Base-by-base conservation (phyloP, 2,797 vertebrate species). In the Fratercula arctica region DNA sequence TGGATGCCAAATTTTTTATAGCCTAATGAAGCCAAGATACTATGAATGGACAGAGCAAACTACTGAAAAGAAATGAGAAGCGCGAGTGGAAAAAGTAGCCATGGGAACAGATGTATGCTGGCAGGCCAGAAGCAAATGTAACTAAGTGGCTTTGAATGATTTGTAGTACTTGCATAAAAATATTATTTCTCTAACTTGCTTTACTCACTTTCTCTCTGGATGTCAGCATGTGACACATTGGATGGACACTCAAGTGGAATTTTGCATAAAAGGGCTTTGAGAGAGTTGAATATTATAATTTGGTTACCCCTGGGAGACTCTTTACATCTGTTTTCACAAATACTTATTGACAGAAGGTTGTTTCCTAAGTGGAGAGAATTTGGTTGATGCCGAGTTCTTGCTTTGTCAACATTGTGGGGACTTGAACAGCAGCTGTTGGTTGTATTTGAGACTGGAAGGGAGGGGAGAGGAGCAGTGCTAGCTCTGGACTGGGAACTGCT, bases 51-150 rank as follows among this genome's bases (percentile, higher is more conserved):
- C 75, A 80, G 53, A 85, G 78, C 19, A 92, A 94, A 94, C 57
- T 72, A 19, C 43, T 57, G 86, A 64, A 83, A 90, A 93, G 87
- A 77, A 90, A 46, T 46, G 28, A 85, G 56, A 74, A 82, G 41
- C 4, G 2, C 16, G 26, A 89, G 75, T 59, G n/a, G 81, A 57
- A 87, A 67, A 93, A 83, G 87, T 80, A 93, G 53, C 72, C 78
- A 61, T 90, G 89, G 84, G 88, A 96, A 90, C 86, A 95, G 93
- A 90, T 69, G 72, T 77, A 72, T 3, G 3, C 33, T 94, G 83
- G 50, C 31, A 61, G 75, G 63, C 45, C 72, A 80, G 83, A 77
- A 92, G 53, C 20, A 83, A 74, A 87, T 59, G 37, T 63, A 76
- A 64, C 68, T 57, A 87, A 60, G 53, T 33, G 19, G 23, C 72